Conservation (phyloP, 2,797 vertebrate genomes). For the Mus minutoides region DNA sequence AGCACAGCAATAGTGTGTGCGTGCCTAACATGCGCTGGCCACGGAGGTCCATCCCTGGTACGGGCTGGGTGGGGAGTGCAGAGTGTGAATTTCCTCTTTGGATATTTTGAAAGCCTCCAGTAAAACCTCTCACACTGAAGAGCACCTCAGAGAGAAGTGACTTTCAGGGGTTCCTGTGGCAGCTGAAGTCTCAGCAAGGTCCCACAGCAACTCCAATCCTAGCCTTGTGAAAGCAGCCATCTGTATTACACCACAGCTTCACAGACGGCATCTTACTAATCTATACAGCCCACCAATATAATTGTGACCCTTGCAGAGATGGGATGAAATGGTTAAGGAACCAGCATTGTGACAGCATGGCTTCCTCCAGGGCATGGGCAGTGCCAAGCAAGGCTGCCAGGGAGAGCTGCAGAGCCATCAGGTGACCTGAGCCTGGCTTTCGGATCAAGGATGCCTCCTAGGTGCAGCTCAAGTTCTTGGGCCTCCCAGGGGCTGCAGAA, state of each 20-base stretch:
- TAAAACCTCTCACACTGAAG: conserved; percentile 9
- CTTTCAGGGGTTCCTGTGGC: background rate
- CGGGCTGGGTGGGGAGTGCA: background rate
- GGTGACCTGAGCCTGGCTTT: background rate
- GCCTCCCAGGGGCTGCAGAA: background rate
- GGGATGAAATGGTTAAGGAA: conserved; percentile 16
- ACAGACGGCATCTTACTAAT: background rate
- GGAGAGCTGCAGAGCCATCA: background rate
- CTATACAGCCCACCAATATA: background rate
- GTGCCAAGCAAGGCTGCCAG: background rate
- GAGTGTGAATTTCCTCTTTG: conserved; percentile 18
- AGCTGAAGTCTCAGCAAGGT: background rate
- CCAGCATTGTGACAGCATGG: background rate
- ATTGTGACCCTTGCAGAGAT: background rate
- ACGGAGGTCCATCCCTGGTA: background rate
- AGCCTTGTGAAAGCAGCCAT: background rate
- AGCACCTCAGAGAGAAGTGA: background rate
- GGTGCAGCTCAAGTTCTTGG: background rate
- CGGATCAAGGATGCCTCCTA: background rate
- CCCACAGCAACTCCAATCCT: background rate
- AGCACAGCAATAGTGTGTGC: background rate
- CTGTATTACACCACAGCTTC: background rate
- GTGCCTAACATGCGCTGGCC: background rate
- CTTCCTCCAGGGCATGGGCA: background rate
- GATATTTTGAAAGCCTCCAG: conserved; percentile 39